phyloP scores from a whole-genome alignment of 2,113 vertebrate genomes.

The Nibea albiflora region DNA sequence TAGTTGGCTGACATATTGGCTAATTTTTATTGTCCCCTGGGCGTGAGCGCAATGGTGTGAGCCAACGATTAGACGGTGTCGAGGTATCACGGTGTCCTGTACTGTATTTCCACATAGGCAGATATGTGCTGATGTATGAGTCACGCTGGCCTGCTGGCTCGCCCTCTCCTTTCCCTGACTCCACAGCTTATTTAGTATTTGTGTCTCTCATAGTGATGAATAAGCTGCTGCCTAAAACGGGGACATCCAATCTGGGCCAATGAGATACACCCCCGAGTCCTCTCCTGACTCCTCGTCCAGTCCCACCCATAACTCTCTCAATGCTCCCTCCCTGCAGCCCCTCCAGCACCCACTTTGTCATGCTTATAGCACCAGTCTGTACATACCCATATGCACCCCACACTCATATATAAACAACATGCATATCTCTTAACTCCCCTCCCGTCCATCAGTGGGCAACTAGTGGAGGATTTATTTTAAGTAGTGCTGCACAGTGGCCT shows the following conservation, averaged over 20 bases:
- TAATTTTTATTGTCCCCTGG: neutral
- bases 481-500: neutral
- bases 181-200: constrained; percentile 82
- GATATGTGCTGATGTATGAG: constrained; percentile 71
- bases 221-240: constrained; percentile 81
- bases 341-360: neutral
- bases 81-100: neutral
- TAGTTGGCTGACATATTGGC: neutral
- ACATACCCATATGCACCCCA: neutral
- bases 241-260: constrained; percentile 48
- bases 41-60: neutral
- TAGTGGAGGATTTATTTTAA: neutral
- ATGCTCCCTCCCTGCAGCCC: neutral
- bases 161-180: constrained; percentile 78
- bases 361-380: neutral
- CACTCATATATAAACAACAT: neutral
- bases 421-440: neutral
- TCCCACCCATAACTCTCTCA: neutral
- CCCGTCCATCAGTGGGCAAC: neutral
- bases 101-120: neutral
- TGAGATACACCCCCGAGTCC: neutral
- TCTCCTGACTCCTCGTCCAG: neutral
- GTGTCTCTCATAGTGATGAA: constrained; percentile 82
- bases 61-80: neutral
- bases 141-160: constrained; percentile 78